phyloP scores from a whole-genome alignment of 2,113 vertebrate genomes.

The Dipodomys ordii region DNA sequence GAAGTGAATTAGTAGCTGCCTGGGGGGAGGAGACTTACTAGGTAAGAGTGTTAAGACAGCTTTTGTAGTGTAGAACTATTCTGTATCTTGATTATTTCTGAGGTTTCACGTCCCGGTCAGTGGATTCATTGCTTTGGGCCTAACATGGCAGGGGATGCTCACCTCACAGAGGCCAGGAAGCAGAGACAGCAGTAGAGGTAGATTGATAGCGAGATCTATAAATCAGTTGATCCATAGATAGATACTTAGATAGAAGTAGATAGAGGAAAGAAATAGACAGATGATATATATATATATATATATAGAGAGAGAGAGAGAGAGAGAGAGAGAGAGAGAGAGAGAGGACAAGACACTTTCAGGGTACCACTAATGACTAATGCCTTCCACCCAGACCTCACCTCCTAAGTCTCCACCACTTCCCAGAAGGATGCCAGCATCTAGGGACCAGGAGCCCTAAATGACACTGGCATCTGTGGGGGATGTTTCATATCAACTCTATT shows the following conservation, averaged over 20 bases:
- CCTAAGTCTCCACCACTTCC: background rate
- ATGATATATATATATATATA: too few relatives aligned
- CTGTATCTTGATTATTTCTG: too few relatives aligned
- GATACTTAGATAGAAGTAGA: background rate
- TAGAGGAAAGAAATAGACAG: background rate
- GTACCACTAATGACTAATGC: background rate
- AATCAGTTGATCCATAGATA: too few relatives aligned
- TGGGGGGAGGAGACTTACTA: background rate
- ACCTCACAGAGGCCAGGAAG: too few relatives aligned
- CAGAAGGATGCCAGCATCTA: background rate
- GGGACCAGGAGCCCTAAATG: too few relatives aligned
- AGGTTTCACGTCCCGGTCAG: too few relatives aligned
- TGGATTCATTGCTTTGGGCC: too few relatives aligned
- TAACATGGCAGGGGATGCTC: too few relatives aligned
- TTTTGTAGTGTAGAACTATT: background rate
- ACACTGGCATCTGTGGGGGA: background rate
- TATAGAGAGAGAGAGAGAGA: too few relatives aligned
- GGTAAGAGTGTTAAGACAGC: background rate
- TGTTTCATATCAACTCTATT: background rate
- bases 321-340: too few relatives aligned
- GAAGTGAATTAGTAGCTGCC: background rate
- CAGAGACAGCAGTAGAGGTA: too few relatives aligned
- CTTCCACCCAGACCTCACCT: background rate
- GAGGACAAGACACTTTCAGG: background rate
- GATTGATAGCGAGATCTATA: too few relatives aligned